Evolutionary conservation across 2,797 vertebrate species (phyloP).

Genomic region (Furcifer pardalis): DNA sequence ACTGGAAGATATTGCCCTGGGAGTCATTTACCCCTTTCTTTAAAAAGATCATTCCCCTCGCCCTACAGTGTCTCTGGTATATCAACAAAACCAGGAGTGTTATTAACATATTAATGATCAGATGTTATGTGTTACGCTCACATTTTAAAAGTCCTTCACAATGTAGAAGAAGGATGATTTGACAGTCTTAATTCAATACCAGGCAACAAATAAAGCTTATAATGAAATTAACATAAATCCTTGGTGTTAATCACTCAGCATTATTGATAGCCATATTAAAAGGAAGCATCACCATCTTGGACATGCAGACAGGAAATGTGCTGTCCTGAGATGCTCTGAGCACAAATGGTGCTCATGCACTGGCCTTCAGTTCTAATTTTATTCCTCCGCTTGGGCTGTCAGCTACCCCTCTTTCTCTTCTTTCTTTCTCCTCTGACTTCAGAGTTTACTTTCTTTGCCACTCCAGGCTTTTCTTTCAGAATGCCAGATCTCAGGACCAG

Average conservation of each 20-base stretch:
- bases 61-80: slow-evolving; percentile 41
- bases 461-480: neutral
- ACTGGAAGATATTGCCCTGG: slow-evolving; percentile 28
- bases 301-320: slow-evolving; percentile 61
- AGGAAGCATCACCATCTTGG: slow-evolving; percentile 68
- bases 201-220: slow-evolving; percentile 80
- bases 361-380: slow-evolving; percentile 72
- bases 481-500: slow-evolving; percentile 61
- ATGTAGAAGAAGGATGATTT: slow-evolving; percentile 71
- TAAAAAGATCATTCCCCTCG: slow-evolving; percentile 14
- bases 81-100: slow-evolving; percentile 54
- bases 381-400: slow-evolving; percentile 72
- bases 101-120: slow-evolving; percentile 72
- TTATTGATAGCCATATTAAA: slow-evolving; percentile 76
- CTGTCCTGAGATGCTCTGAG: slow-evolving; percentile 69
- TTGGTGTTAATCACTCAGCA: slow-evolving; percentile 78
- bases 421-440: slow-evolving; percentile 49
- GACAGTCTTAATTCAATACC: slow-evolving; percentile 77
- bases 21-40: slow-evolving; percentile 27
- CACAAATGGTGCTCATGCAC: slow-evolving; percentile 61
- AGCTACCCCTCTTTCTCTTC: slow-evolving; percentile 46
- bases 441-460: slow-evolving; percentile 23
- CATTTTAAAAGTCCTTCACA: slow-evolving; percentile 73
- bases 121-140: slow-evolving; percentile 70
- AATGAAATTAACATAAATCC: slow-evolving; percentile 83